Percentiles rank a stretch among this genome's conserved stretches.
These are phyloP conservation scores for Labeo rohita DNA, from an alignment of 2,113 vertebrate species.

Conservation along the genomic window DNA sequence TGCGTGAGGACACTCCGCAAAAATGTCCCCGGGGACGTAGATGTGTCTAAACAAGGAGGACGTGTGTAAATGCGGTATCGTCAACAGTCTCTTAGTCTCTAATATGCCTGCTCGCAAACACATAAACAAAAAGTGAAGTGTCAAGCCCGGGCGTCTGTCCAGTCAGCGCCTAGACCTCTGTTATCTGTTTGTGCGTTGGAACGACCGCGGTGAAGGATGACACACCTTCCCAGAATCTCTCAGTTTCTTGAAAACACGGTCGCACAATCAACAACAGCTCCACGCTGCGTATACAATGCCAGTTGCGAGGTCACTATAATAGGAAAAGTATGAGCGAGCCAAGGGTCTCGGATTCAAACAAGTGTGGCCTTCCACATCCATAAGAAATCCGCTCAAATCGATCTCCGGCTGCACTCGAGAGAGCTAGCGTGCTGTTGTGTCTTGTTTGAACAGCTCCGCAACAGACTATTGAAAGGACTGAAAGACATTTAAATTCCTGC, in stretches of 20 bases:
- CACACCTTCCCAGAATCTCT: conserved; percentile 44
- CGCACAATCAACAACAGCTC: conserved; percentile 50
- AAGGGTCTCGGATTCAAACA: conserved; percentile 44
- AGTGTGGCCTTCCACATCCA: conserved; percentile 37
- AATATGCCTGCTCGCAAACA: conserved; percentile 32
- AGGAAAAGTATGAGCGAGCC: conserved; percentile 50
- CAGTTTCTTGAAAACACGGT: conserved; percentile 47
- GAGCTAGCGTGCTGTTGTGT: neutral
- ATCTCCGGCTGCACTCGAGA: conserved; percentile 12
- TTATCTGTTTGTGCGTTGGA: conserved; percentile 53
- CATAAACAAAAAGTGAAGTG: conserved; percentile 28
- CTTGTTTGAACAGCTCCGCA: conserved; percentile 26
- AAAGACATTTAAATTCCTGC: conserved; percentile 34
- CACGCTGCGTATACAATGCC: conserved; percentile 15
- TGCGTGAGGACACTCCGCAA: conserved; percentile 50
- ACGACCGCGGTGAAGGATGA: conserved; percentile 40
- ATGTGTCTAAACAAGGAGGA: conserved; percentile 29
- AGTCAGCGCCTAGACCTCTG: conserved; percentile 22
- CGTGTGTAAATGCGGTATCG: conserved; percentile 36
- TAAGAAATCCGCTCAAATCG: conserved; percentile 40
- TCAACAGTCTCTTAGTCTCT: conserved; percentile 35
- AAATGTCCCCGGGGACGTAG: neutral
- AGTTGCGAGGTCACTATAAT: conserved; percentile 54
- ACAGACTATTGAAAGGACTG: neutral
- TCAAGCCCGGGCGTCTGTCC: conserved; percentile 1